These are phyloP conservation scores for Melanaphis sacchari DNA, from an alignment of 1,140 invertebrate species.

Conservation along the genomic window DNA sequence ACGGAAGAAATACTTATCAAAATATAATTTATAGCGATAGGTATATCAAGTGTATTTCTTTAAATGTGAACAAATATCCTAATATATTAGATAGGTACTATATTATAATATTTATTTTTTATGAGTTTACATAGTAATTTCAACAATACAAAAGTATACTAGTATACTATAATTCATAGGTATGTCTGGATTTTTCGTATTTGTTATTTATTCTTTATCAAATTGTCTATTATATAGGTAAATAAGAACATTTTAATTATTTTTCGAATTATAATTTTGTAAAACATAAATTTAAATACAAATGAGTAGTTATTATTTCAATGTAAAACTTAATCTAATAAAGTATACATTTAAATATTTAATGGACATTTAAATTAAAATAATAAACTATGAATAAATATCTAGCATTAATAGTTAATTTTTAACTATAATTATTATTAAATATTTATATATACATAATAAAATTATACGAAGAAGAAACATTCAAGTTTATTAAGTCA, in stretches of 20 bases:
- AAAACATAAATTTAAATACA: background rate
- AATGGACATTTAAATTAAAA: background rate
- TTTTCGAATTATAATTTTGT: background rate
- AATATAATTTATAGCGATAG: background rate
- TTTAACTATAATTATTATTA: too few species aligned
- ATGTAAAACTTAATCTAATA: background rate
- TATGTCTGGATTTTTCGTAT: background rate
- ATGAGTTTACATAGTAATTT: background rate
- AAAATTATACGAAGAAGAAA: too few species aligned
- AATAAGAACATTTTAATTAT: background rate
- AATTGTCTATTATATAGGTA: too few species aligned
- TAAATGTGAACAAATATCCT: background rate
- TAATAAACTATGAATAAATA: background rate
- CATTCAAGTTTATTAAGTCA: background rate
- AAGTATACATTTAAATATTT: background rate
- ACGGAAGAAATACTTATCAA: background rate
- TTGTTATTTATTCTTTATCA: background rate
- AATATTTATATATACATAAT: background rate
- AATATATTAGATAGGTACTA: background rate
- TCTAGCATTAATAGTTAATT: background rate
- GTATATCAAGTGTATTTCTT: background rate
- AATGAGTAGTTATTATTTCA: background rate
- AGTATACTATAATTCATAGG: background rate
- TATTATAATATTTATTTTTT: background rate
- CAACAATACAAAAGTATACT: too few species aligned